Conservation (phyloP, 1,140 invertebrate genomes). For the Drosophila gunungcola region DNA sequence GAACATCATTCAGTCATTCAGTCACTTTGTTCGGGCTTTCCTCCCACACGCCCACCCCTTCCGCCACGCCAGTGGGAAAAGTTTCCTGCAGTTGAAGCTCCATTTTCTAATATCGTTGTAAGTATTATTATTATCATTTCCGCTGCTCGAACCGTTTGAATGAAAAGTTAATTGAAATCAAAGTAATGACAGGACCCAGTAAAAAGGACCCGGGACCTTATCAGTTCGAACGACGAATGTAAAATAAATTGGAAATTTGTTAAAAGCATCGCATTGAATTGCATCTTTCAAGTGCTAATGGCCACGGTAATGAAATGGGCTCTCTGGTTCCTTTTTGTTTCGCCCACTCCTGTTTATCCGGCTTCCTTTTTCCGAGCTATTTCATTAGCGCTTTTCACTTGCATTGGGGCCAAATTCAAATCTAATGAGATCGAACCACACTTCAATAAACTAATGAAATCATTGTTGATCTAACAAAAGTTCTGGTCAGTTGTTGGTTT, state of each 20-base stretch:
- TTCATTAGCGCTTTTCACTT: constrained; percentile 59
- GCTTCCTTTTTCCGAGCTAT: constrained; percentile 28
- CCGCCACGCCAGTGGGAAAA: constrained; percentile 11
- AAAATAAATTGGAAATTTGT: constrained; percentile 79
- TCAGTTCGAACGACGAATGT: constrained; percentile 74
- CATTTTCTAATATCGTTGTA: constrained; percentile 75
- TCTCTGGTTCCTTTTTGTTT: constrained; percentile 7
- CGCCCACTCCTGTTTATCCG: constrained; percentile 14
- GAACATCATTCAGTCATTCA: constrained; percentile 59
- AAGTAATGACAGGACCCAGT: constrained; percentile 67
- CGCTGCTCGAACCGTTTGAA: constrained; percentile 60
- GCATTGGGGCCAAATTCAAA: constrained; percentile 14
- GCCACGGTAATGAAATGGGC: constrained; percentile 76
- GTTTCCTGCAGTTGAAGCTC: constrained; percentile 46
- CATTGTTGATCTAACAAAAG: constrained; percentile 3
- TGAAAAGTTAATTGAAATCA: constrained; percentile 83
- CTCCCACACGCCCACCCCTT: background rate
- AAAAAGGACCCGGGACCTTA: constrained; percentile 50
- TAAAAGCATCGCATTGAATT: constrained; percentile 74
- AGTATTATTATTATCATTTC: constrained; percentile 79
- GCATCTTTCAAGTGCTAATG: constrained; percentile 77
- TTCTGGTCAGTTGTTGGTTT: background rate
- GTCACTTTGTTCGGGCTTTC: constrained; percentile 36
- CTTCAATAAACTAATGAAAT: constrained; percentile 32
- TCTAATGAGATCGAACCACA: constrained; percentile 32